These are phyloP conservation scores for Scaptomyza parva DNA, from an alignment of 2,888 invertebrate genomes.

Conservation along the genomic window DNA sequence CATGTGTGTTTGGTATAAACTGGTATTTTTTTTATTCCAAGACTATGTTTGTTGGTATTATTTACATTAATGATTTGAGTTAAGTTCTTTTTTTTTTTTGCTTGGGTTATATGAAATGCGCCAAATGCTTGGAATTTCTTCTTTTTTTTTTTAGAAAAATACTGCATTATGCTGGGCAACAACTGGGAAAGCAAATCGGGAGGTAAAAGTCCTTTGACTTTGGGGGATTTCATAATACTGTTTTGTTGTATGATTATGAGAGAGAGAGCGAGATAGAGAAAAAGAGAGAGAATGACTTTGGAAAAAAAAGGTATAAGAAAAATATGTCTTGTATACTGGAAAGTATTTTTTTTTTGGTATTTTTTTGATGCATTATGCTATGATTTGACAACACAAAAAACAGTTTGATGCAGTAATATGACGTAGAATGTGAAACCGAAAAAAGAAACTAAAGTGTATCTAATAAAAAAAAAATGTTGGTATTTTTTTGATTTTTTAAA, in stretches of 20 bases:
- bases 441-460: slow-evolving; percentile 40
- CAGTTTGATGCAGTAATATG: slow-evolving; percentile 47
- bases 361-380: slow-evolving; percentile 50
- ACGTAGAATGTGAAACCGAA: slow-evolving; percentile 27
- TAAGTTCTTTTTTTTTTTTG: slow-evolving; percentile 34
- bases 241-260: slow-evolving; percentile 14
- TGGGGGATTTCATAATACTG: slow-evolving; percentile 3
- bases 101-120: slow-evolving; percentile 35
- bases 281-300: neutral
- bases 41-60: slow-evolving; percentile 37
- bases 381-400: slow-evolving; percentile 38
- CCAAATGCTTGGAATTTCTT: slow-evolving; percentile 27
- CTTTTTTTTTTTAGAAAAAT: slow-evolving; percentile 8
- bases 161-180: slow-evolving; percentile 23
- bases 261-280: neutral
- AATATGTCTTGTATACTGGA: slow-evolving; percentile 43
- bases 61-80: slow-evolving; percentile 61
- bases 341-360: slow-evolving; percentile 12
- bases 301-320: slow-evolving; percentile 2
- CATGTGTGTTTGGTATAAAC: slow-evolving; percentile 18
- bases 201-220: neutral
- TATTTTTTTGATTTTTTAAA: slow-evolving; percentile 26
- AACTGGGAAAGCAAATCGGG: slow-evolving; percentile 12
- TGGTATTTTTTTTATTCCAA: slow-evolving; percentile 16
- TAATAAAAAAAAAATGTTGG: slow-evolving; percentile 29